Evolutionary conservation across 2,888 invertebrate species (phyloP).

Genomic region (Andricus quercusramuli): DNA sequence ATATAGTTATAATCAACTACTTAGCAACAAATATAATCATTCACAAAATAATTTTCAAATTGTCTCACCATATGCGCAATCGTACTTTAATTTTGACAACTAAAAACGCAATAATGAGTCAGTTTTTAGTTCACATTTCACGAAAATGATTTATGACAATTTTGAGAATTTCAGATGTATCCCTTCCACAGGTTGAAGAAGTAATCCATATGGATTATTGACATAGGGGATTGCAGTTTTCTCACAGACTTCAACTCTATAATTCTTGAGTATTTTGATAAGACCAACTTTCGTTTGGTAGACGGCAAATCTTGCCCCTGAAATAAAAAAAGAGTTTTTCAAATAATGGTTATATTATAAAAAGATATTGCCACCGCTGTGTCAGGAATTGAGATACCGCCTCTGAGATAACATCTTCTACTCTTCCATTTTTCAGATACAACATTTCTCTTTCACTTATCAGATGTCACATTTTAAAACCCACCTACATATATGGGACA

Average conservation of each 20-base stretch:
- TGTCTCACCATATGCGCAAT: too few relatives aligned
- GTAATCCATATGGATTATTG: constrained; percentile 57
- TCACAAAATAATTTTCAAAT: too few relatives aligned
- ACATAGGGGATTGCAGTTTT: constrained; percentile 67
- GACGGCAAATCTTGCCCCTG: constrained; percentile 67
- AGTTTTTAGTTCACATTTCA: too few relatives aligned
- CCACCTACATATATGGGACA: neutral
- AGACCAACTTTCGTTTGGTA: constrained; percentile 76
- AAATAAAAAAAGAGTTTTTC: neutral
- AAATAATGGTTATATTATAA: too few relatives aligned
- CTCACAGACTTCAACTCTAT: constrained; percentile 69
- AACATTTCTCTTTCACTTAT: neutral
- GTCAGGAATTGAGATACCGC: too few relatives aligned
- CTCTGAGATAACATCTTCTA: too few relatives aligned
- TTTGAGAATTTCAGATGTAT: constrained; percentile 67
- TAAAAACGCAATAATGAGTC: too few relatives aligned
- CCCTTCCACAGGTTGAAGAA: constrained; percentile 65
- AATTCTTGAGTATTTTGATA: constrained; percentile 69
- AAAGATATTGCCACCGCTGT: too few relatives aligned
- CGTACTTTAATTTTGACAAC: too few relatives aligned
- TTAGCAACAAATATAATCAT: too few relatives aligned
- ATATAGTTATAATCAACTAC: too few relatives aligned
- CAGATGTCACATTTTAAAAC: neutral
- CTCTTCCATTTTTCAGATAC: too few relatives aligned
- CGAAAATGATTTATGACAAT: constrained; percentile 25